These are phyloP conservation scores for Nyleta sp. DNA, from an alignment of 2,888 invertebrate genomes.

Conservation along the genomic window DNA sequence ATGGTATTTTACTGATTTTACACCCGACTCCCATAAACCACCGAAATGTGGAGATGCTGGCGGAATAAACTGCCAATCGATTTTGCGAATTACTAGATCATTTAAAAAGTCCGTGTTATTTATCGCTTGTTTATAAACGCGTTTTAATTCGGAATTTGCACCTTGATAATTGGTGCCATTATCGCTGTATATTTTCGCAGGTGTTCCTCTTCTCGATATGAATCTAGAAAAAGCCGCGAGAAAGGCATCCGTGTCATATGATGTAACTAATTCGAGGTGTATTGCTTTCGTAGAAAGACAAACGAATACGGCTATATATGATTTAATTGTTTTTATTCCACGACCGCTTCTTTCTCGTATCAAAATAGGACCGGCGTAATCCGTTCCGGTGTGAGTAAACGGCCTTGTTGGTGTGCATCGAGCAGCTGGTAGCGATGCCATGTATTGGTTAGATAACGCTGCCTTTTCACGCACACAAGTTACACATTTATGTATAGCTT, in stretches of 20 bases:
- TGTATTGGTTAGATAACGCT: background rate
- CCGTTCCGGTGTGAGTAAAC: background rate
- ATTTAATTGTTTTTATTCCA: background rate
- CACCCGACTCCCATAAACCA: no score
- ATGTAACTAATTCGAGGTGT: background rate
- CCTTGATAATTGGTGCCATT: background rate
- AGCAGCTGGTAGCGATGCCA: background rate
- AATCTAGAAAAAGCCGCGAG: background rate
- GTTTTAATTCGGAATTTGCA: background rate
- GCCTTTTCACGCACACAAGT: background rate
- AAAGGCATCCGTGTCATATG: background rate
- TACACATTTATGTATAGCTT: background rate
- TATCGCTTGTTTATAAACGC: background rate
- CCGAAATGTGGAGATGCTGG: no score
- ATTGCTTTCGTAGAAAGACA: background rate
- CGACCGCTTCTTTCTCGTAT: background rate
- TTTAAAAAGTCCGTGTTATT: no score
- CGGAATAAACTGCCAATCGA: no score
- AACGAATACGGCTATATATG: constrained; percentile 1
- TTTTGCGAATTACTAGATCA: no score
- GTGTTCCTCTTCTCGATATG: background rate
- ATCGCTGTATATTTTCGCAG: background rate
- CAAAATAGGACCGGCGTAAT: constrained; percentile 7
- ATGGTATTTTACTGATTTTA: no score
- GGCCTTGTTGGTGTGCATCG: background rate